phyloP scores from a whole-genome alignment of 1,140 invertebrate genomes.

The Solenopsis fugax region DNA sequence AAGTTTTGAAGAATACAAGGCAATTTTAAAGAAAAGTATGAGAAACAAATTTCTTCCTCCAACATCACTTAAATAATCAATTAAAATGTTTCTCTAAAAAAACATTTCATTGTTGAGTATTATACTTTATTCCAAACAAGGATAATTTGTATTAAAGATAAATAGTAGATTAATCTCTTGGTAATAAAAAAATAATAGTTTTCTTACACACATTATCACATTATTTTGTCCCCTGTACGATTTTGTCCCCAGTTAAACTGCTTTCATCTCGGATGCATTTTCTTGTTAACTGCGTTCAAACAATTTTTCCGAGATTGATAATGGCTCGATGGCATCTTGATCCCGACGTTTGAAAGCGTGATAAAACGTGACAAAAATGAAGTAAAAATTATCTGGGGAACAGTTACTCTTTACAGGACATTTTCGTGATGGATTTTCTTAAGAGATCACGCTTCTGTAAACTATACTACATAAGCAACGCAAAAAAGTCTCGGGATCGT shows the following conservation, averaged over 20 bases:
- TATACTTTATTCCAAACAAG: too few relatives aligned
- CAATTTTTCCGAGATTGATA: neutral
- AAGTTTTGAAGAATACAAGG: too few relatives aligned
- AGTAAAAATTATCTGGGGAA: neutral
- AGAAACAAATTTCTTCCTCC: too few relatives aligned
- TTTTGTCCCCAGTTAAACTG: neutral
- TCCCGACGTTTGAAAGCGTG: neutral
- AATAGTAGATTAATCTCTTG: too few relatives aligned
- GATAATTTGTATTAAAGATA: too few relatives aligned
- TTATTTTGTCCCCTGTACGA: neutral
- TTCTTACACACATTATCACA: too few relatives aligned
- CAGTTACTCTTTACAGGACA: neutral
- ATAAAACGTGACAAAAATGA: neutral
- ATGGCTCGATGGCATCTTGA: neutral
- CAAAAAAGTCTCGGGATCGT: constrained; percentile 35
- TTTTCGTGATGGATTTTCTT: neutral
- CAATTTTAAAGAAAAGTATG: too few relatives aligned
- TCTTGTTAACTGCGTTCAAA: constrained; percentile 7
- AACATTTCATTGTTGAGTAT: too few relatives aligned
- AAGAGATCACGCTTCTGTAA: constrained; percentile 7
- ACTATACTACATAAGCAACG: neutral
- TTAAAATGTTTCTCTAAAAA: too few relatives aligned
- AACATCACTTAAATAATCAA: too few relatives aligned
- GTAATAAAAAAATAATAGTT: too few relatives aligned
- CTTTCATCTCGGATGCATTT: neutral